These are phyloP conservation scores for Salminus brasiliensis DNA, from an alignment of 2,113 vertebrate species.

Conservation along the genomic window DNA sequence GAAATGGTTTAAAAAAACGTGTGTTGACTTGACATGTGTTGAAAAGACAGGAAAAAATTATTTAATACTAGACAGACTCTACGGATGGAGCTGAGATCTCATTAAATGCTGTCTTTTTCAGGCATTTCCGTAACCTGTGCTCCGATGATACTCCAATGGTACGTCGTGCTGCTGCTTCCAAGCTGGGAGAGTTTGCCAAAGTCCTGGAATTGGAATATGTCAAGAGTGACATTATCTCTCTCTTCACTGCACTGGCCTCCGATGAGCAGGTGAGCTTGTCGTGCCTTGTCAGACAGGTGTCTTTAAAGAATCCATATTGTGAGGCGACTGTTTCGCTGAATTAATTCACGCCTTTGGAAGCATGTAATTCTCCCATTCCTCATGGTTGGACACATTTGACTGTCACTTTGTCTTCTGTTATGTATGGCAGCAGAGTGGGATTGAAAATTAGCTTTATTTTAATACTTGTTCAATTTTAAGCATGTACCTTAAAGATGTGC, in stretches of 20 bases:
- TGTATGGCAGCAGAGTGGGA: background rate
- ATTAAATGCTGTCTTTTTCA: conserved; percentile 49
- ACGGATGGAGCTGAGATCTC: background rate
- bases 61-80: too few species aligned
- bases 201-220: conserved; percentile 90
- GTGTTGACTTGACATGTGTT: too few species aligned
- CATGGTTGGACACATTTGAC: background rate
- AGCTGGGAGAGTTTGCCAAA: conserved; percentile 90
- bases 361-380: background rate
- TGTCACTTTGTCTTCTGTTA: background rate
- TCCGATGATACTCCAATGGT: conserved; percentile 93
- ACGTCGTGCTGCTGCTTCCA: conserved; percentile 88
- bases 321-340: background rate
- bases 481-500: too few species aligned
- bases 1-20: background rate
- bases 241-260: conserved; percentile 88
- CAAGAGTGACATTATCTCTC: conserved; percentile 89
- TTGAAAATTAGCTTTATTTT: background rate
- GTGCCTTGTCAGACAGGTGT: background rate
- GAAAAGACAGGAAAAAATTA: too few species aligned
- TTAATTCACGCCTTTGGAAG: background rate
- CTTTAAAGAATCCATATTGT: background rate
- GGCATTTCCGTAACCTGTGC: conserved; percentile 88
- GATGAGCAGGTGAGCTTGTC: conserved; percentile 84
- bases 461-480: background rate